phyloP scores from a whole-genome alignment of 2,888 invertebrate genomes.

The Ferrisia virgata region DNA sequence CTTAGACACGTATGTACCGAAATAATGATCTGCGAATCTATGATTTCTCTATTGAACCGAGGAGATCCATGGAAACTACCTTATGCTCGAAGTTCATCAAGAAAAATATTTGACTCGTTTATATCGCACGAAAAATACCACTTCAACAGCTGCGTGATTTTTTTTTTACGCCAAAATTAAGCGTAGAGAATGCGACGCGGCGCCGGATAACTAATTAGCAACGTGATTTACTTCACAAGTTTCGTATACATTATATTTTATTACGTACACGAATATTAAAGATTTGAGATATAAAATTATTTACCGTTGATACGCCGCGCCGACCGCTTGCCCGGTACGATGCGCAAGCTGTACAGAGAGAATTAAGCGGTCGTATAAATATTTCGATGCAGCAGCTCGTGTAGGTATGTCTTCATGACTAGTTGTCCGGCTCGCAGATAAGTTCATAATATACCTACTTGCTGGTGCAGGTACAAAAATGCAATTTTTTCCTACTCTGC shows the following conservation, averaged over 20 bases:
- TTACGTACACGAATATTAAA: neutral
- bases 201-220: neutral
- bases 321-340: neutral
- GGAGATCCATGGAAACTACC: too few relatives aligned
- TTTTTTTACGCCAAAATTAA: neutral
- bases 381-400: neutral
- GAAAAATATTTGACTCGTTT: too few relatives aligned
- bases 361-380: neutral
- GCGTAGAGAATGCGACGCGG: neutral
- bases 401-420: neutral
- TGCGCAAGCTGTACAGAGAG: neutral
- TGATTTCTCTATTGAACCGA: too few relatives aligned
- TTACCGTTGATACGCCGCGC: neutral
- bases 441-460: too few relatives aligned
- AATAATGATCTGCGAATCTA: too few relatives aligned
- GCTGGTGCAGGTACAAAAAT: neutral
- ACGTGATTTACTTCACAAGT: neutral
- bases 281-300: conserved; percentile 8
- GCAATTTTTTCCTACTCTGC: neutral
- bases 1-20: too few relatives aligned
- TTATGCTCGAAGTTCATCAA: too few relatives aligned
- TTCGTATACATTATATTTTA: neutral
- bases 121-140: too few relatives aligned
- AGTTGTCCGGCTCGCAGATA: neutral
- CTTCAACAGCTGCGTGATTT: too few relatives aligned